Base-by-base conservation (phyloP, 2,797 vertebrate genomes). In the Ptychadena robeensis region DNA sequence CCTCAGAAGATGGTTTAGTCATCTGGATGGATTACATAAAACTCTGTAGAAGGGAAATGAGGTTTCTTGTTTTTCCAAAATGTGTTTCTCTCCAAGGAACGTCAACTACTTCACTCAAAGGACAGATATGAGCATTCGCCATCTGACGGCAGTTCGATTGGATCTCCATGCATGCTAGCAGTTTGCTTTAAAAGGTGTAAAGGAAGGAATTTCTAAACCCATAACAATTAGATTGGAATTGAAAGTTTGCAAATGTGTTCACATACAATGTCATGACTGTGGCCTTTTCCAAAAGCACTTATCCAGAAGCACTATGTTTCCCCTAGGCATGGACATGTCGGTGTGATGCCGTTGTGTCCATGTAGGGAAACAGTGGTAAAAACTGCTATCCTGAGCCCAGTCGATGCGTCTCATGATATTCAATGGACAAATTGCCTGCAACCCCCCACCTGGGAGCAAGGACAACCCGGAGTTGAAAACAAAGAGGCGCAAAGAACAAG, bases 21-120 rank as follows among this genome's bases (percentile, higher is more conserved):
- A 68, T 74, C 31, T 75, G 27, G 31, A 74, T 35, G 9, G 37
- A 40, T 40, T n/a, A 57, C 40, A 72, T 40, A 73, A 22, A 37
- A 25, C 28, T 38, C 9, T 35, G n/a, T 6, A 12, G 9, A 74
- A 73, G 5, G 28, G 25, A 76, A n/a, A 32, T 31, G 3, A 57
- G 27, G 44, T 68, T 31, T 61, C 35, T 76, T 75, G 22, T 69
- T 76, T 9, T 57, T 82, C 53, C 9, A 66, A 69, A 59, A 71
- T 12, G 32, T 8, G 5, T 71, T 61, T n/a, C 40, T 35, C 44
- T 57, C 34, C 68, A 75, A 73, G n/a, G 61, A 34, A n/a, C 27
- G 38, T 32, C 1, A 61, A 75, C 22, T 27, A 34, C 34, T 76
- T 22, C 34, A 75, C 59, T 37, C 30, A 63, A 9, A 31, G 32